Base-by-base conservation (phyloP, 30 jellyfish, hydroid and myxozoan species). In the Aurelia aurita complex sp. Pacific region DNA sequence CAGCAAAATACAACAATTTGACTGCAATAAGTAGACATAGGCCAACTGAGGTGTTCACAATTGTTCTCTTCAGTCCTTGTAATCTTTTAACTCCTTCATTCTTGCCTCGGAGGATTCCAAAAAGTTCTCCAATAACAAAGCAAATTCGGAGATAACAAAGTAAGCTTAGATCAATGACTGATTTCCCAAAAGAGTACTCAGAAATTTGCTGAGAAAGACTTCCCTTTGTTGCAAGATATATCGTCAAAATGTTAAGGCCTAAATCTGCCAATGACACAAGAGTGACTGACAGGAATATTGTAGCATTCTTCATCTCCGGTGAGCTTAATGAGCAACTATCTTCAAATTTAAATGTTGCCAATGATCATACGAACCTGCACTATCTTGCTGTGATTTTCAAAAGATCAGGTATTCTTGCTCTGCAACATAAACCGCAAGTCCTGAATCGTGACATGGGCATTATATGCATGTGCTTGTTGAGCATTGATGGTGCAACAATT, bases 1-100 rank as follows among this genome's bases (percentile, higher is more conserved):
- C 98, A 1, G 96, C 88, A 79, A 59, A 91, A 74, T 85, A 91
- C 83, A 91, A 68, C 16, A 91, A 57, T 75, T 91, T 91, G n/a
- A 77, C 38, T 33, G 94, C 96, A 63, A 77, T 64, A 36, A 81
- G 64, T 59, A 76, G 69, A 62, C 85, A 66, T 55, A 74, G 60
- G 0, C 80, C 80, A 17, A 86, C 67, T 1, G 89, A 61, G 23
- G 71, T 19, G 64, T 83, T 83, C 69, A 85, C 68, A 11, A 70
- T 67, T 2, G 77, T 66, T 66, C 88, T 40, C 57, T 55, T 70
- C 36, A 73, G 16, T 14, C 80, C 57, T 53, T 65, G 75, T 64
- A 74, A 76, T 57, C 79, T 73, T 34, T 76, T 29, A 17, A 76
- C 69, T 52, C 88, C 94, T 3, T 40, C 83, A 53, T 68, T 46